phyloP scores from a whole-genome alignment of 2,888 invertebrate genomes.

The Stictocephala bisonia region DNA sequence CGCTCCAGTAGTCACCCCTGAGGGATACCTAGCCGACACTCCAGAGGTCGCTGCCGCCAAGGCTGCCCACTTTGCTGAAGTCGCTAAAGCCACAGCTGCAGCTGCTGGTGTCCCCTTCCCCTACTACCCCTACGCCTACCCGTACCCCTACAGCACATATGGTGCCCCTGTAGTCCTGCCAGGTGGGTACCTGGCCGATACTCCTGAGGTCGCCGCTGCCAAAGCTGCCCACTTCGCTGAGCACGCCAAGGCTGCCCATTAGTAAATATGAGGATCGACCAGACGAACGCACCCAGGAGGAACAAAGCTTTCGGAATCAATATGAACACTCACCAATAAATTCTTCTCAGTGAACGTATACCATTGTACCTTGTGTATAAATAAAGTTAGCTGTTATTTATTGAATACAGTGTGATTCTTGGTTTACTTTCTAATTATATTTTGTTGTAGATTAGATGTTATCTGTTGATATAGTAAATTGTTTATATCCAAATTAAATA shows the following conservation, averaged over 20 bases:
- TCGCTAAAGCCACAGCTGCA: background rate
- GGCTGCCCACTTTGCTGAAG: slow-evolving; percentile 24
- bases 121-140: slow-evolving; percentile 27
- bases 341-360: too few relatives aligned
- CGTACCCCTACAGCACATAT: slow-evolving; percentile 25
- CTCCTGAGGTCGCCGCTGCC: slow-evolving; percentile 29
- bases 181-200: slow-evolving; percentile 20
- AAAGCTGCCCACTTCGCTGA: slow-evolving; percentile 26
- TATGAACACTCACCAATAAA: too few relatives aligned
- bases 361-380: too few relatives aligned
- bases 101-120: background rate
- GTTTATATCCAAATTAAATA: too few relatives aligned
- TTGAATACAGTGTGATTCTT: too few relatives aligned
- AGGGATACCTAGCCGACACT: slow-evolving; percentile 37
- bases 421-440: too few relatives aligned
- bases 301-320: too few relatives aligned
- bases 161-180: slow-evolving; percentile 21
- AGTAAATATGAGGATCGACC: background rate
- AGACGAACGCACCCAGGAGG: too few relatives aligned
- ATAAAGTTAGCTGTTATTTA: too few relatives aligned
- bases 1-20: slow-evolving; percentile 20
- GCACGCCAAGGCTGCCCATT: slow-evolving; percentile 42
- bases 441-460: too few relatives aligned
- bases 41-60: slow-evolving; percentile 30
- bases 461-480: too few relatives aligned